Base-by-base conservation (phyloP, 2,888 invertebrate genomes). In the Cyaniris semiargus region DNA sequence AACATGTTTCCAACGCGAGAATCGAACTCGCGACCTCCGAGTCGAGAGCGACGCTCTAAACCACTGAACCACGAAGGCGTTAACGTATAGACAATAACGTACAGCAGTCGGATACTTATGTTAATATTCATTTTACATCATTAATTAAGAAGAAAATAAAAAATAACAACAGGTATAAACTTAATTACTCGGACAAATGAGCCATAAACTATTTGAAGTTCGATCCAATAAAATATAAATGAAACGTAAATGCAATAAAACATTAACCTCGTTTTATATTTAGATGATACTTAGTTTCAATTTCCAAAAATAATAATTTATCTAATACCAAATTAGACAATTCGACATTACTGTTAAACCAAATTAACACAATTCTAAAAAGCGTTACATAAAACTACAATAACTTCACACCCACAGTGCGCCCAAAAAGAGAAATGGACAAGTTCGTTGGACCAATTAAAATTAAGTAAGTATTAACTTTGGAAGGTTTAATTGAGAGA, bases 361-460 rank as follows among this genome's bases (percentile, higher is more conserved):
- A 60, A 66, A 66, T 71, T 71, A 38, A 71, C 71, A 71, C 38
- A 71, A 31, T 27, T 38, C 38, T 71, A 71, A 5, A 71, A 38
- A 71, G 27, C 10, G 27, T 31, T 66, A 66, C 27, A 66, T 66
- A 66, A 27, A 66, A 27, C 27, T 31, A 66, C 15, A 66, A 66
- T 66, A 66, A 15, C 66, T 27, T 66, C 1, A 71, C 71, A 38
- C 71, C 71, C 71, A 71, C 71, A 71, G 38, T 38, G 15, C 66
- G 13, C 6, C 21, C 21, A 31, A 70, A 38, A 71, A n/a, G 38
- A 71, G 71, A 71, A 71, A 38, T 38, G 8, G 21, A 38, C 38
- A 38, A n/a, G 71, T 71, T 71, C 71, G 38, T 71, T 71, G 71
- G 4, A 71, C 38, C 38, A n/a, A 38, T 71, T 71, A 71, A 71